These are phyloP conservation scores for Pseudomugil gertrudae DNA, from an alignment of 2,797 vertebrate genomes.

Conservation along the genomic window DNA sequence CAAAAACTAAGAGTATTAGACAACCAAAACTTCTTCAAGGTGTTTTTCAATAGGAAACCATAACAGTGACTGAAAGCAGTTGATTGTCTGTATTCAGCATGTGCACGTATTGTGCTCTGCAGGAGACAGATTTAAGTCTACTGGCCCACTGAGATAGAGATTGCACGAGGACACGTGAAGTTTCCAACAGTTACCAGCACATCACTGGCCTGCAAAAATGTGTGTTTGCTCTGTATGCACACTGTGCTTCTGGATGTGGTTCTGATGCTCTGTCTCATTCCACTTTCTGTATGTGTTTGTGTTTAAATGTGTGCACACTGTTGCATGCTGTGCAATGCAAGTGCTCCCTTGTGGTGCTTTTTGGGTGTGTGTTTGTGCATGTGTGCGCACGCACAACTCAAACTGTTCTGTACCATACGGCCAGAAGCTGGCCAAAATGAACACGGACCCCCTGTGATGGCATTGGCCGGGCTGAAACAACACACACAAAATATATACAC, in stretches of 20 bases:
- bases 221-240: conserved; percentile 46
- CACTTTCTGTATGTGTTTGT: conserved; percentile 46
- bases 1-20: background rate
- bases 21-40: background rate
- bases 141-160: conserved; percentile 74
- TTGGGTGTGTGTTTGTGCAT: conserved; percentile 32
- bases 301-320: conserved; percentile 59
- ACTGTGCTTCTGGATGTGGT: conserved; percentile 14
- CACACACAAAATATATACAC: conserved; percentile 59
- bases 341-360: conserved; percentile 60
- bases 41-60: conserved; percentile 4
- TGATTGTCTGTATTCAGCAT: conserved; percentile 44
- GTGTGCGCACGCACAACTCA: conserved; percentile 47
- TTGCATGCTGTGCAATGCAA: conserved; percentile 61
- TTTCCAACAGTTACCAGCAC: conserved; percentile 66
- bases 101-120: conserved; percentile 60
- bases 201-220: conserved; percentile 41
- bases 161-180: conserved; percentile 74
- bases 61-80: conserved; percentile 14
- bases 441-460: conserved; percentile 85
- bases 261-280: conserved; percentile 31
- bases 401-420: conserved; percentile 78
- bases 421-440: conserved; percentile 83
- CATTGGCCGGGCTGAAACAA: conserved; percentile 84
- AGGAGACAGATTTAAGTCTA: conserved; percentile 71